Evolutionary conservation across 2,888 invertebrate genomes (phyloP).

Genomic region (Helleia helle): DNA sequence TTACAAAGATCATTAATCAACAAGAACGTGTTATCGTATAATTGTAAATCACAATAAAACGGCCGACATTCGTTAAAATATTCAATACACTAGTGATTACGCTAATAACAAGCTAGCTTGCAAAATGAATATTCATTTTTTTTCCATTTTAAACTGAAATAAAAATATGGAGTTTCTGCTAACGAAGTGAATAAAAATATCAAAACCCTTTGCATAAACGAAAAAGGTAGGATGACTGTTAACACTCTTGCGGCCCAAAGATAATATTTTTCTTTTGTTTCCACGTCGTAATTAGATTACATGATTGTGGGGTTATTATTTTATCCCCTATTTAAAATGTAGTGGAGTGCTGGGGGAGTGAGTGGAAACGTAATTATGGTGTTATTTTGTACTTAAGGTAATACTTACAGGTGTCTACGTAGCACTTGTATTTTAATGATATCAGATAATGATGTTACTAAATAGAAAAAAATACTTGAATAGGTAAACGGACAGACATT

Average conservation of each 20-base stretch:
- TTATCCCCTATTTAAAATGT: slow-evolving; percentile 19
- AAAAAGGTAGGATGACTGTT: slow-evolving; percentile 56
- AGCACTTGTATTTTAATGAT: slow-evolving; percentile 7
- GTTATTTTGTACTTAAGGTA: slow-evolving; percentile 3
- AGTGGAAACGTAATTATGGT: not conserved
- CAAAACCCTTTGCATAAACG: slow-evolving; percentile 54
- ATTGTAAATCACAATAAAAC: not conserved
- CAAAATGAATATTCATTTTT: slow-evolving; percentile 8
- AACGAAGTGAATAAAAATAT: slow-evolving; percentile 62
- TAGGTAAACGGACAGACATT: too few relatives aligned
- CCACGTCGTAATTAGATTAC: slow-evolving; percentile 1
- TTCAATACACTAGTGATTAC: not conserved
- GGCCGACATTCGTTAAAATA: not conserved
- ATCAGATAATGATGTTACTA: too few relatives aligned
- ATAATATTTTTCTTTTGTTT: slow-evolving; percentile 3
- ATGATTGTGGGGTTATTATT: slow-evolving; percentile 17
- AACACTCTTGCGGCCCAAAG: slow-evolving; percentile 40
- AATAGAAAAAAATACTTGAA: too few relatives aligned
- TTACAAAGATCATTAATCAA: not conserved
- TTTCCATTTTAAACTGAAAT: slow-evolving; percentile 4
- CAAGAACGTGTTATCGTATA: not conserved
- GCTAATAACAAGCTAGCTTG: not conserved
- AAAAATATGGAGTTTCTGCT: slow-evolving; percentile 25
- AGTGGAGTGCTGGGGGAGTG: not conserved
- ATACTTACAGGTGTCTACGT: slow-evolving; percentile 8